Base-by-base conservation (phyloP, 1,140 invertebrate genomes). In the Drosophila takahashii region DNA sequence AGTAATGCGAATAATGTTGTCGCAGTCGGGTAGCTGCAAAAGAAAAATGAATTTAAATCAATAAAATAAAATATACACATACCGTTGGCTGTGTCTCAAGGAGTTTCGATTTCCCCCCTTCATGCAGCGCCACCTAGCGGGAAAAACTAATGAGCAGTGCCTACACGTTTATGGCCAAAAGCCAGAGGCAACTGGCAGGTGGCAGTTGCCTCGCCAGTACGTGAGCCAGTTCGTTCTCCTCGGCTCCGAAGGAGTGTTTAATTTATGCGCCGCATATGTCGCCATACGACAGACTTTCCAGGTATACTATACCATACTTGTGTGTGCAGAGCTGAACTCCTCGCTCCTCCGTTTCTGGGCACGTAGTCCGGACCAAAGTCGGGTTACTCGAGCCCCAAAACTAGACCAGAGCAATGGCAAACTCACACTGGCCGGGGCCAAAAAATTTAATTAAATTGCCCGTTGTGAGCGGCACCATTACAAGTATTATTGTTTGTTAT, bases 231-330 rank as follows among this genome's bases (percentile, higher is more conserved):
- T 44, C 18, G 26, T 67, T 70, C 48, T 60, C 11, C 44, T 65
- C 22, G 27, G 4, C 57, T 61, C 59, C 59, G 54, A 32, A 67
- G 77, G 77, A 87, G 79, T 87, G 64, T 84, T 89, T 87, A 87
- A 87, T 87, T 87, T 87, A 87, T 87, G 84, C 84, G 50, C 52
- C 84, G 61, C 84, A 87, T 87, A 87, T 87, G 84, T 89, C 80
- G 81, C 67, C 75, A 58, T 39, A 47, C 58, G 69, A 75, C 57
- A 60, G 73, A 73, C 44, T 59, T 71, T 58, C 36, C 72, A 66
- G 71, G 73, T 76, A 56, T 32, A 22, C 39, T n/a, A 47, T 45
- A 59, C 18, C 26, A 15, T 16, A 62, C 29, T 29, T 18, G 29
- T 27, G 32, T 16, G 26, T 2, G 8, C 3, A 15, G n/a, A 15